These are phyloP conservation scores for Lasioglossum villosulum DNA, from an alignment of 2,888 invertebrate genomes.

Conservation along the genomic window DNA sequence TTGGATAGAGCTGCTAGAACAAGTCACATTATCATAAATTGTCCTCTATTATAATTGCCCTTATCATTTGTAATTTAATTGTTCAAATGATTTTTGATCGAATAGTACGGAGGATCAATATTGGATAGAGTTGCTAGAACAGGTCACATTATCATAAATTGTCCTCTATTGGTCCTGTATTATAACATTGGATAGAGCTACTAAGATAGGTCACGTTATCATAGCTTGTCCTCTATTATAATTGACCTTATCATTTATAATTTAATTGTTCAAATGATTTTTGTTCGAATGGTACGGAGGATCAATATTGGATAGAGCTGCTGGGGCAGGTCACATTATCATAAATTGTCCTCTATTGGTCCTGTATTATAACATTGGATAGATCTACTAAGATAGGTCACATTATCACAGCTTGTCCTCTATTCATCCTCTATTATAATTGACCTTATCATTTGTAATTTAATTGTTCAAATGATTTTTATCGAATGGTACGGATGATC, in stretches of 20 bases:
- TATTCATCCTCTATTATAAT: too few relatives aligned
- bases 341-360: background rate
- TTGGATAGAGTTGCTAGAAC: background rate
- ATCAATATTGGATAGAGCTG: background rate
- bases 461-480: background rate
- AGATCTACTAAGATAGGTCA: background rate
- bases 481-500: background rate
- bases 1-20: background rate
- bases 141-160: background rate
- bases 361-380: background rate
- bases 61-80: background rate
- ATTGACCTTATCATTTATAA: too few relatives aligned
- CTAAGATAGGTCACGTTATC: too few relatives aligned
- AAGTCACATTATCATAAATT: too few relatives aligned
- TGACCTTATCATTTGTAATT: too few relatives aligned
- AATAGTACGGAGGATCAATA: background rate
- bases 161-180: background rate
- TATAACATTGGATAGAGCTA: background rate
- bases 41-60: too few relatives aligned
- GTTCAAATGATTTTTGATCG: background rate
- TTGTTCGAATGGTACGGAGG: background rate
- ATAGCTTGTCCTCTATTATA: too few relatives aligned
- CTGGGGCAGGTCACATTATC: background rate
- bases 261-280: background rate
- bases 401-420: too few relatives aligned